Percentiles rank a stretch among this genome's conserved stretches.
These are phyloP conservation scores for Holocentrus rufus DNA, from an alignment of 2,797 vertebrate species.

Conservation along the genomic window DNA sequence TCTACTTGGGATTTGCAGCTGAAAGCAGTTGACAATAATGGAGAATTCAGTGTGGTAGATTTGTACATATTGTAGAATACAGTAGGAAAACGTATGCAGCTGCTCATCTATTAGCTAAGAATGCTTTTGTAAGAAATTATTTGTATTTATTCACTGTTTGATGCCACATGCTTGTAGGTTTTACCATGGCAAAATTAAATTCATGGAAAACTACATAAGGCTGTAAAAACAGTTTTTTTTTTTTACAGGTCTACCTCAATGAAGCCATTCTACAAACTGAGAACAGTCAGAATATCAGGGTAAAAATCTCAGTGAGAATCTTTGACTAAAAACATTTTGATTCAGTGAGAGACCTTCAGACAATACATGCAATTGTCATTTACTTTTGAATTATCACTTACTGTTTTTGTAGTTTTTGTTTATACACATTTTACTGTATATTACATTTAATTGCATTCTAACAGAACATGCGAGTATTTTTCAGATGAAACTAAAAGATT, in stretches of 20 bases:
- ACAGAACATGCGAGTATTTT: background rate
- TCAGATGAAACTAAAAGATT: background rate
- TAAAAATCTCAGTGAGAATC: background rate
- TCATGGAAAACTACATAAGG: background rate
- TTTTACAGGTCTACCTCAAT: constrained; percentile 48
- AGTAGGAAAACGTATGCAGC: background rate
- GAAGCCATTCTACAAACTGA: background rate
- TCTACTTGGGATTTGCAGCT: constrained; percentile 5
- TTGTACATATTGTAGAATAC: background rate
- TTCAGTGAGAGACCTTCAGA: too few species aligned
- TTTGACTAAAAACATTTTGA: background rate
- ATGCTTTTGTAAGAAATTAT: constrained; percentile 12
- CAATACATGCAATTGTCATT: too few species aligned
- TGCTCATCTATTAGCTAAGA: background rate
- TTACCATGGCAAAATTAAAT: background rate
- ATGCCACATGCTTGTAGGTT: background rate
- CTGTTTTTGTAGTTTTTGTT: background rate
- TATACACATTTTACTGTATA: background rate
- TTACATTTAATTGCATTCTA: background rate
- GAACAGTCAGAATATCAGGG: background rate
- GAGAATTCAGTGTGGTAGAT: background rate
- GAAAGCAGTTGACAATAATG: background rate
- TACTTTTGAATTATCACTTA: background rate
- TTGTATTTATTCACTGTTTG: background rate
- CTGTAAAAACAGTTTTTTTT: constrained; percentile 2